Evolutionary conservation across 2,888 invertebrate species (phyloP).

Genomic region (Pterobdella sp.): DNA sequence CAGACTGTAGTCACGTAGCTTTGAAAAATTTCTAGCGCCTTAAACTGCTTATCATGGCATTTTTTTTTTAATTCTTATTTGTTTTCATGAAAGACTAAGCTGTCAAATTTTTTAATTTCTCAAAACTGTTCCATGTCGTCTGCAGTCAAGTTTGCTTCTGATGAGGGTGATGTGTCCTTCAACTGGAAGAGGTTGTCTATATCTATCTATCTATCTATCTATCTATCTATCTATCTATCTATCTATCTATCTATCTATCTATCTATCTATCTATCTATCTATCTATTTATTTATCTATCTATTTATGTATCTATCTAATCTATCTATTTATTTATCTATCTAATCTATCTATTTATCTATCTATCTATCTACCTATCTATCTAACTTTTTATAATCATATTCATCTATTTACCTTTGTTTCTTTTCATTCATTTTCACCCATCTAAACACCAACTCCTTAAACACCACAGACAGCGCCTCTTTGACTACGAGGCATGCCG

Average conservation of each 20-base stretch:
- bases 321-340: no score
- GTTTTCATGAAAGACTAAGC: not conserved
- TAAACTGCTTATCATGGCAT: not conserved
- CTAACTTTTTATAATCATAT: no score
- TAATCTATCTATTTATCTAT: no score
- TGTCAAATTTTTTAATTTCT: not conserved
- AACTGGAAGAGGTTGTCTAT: conserved; percentile 65
- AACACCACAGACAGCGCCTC: conserved; percentile 58
- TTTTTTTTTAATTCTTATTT: not conserved
- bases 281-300: no score
- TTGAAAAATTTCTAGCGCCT: not conserved
- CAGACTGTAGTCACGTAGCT: no score
- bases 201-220: conserved; percentile 11
- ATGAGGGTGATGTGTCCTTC: conserved; percentile 73
- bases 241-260: no score
- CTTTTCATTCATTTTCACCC: not conserved
- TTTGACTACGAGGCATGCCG: conserved; percentile 78
- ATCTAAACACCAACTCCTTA: not conserved
- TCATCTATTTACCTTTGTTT: not conserved
- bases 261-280: not conserved
- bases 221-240: no score
- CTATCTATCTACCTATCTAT: no score
- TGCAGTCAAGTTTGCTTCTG: conserved; percentile 65
- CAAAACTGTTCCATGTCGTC: conserved; percentile 4
- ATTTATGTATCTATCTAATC: no score